Evolutionary conservation across 2,797 vertebrate genomes (phyloP).

Genomic region (Siniperca undulata): DNA sequence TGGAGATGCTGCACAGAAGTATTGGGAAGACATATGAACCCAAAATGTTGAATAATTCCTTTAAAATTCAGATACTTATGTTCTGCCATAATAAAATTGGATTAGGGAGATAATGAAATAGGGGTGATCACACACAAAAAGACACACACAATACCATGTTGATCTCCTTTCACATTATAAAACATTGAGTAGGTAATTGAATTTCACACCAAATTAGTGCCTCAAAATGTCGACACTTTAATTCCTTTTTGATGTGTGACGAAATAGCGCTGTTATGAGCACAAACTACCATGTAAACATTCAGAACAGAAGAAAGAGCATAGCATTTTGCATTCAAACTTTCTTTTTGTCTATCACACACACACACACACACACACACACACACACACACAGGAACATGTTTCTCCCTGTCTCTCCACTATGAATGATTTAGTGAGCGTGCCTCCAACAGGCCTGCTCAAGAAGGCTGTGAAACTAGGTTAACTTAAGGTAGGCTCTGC

Average conservation of each 20-base stretch:
- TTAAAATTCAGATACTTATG: neutral
- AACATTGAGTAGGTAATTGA: conserved; percentile 57
- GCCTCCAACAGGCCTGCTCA: conserved; percentile 68
- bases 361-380: conserved; percentile 40
- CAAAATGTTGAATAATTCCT: neutral
- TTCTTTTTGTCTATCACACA: conserved; percentile 33
- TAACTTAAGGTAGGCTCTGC: conserved; percentile 75
- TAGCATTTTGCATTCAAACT: conserved; percentile 31
- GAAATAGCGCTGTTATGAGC: conserved; percentile 11
- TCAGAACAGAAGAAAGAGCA: conserved; percentile 28
- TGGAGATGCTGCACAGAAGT: neutral
- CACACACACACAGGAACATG: conserved; percentile 56
- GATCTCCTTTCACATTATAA: conserved; percentile 51
- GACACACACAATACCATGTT: conserved; percentile 12
- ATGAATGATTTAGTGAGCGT: conserved; percentile 83
- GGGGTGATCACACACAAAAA: neutral
- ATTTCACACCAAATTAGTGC: conserved; percentile 46
- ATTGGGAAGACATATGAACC: neutral
- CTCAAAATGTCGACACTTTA: conserved; percentile 33
- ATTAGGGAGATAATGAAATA: conserved; percentile 32
- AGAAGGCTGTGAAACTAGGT: conserved; percentile 76
- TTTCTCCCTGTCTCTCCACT: conserved; percentile 70
- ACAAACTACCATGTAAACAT: conserved; percentile 44
- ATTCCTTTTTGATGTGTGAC: conserved; percentile 20
- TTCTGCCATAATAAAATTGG: conserved; percentile 1